Percentiles rank a stretch among this genome's conserved stretches.
These are phyloP conservation scores for Latheticus oryzae DNA, from an alignment of 2,888 invertebrate genomes.

Conservation along the genomic window DNA sequence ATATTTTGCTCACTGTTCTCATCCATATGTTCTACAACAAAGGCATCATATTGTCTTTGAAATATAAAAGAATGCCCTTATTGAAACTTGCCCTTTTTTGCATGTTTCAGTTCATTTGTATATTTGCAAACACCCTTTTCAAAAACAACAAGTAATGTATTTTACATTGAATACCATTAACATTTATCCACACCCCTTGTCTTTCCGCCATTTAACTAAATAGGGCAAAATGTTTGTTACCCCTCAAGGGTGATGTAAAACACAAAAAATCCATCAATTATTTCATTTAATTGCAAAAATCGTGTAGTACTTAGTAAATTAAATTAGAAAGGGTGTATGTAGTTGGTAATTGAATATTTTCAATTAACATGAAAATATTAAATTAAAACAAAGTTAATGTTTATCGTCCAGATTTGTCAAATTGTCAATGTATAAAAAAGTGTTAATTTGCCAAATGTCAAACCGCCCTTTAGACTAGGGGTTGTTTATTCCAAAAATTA, in stretches of 20 bases:
- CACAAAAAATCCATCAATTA: conserved; percentile 25
- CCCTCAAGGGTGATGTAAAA: conserved; percentile 26
- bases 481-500: conserved; percentile 48
- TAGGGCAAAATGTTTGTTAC: conserved; percentile 33
- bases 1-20: no score
- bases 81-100: neutral
- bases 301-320: no score
- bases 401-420: neutral
- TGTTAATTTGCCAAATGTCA: conserved; percentile 54
- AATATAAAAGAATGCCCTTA: no score
- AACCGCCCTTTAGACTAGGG: conserved; percentile 57
- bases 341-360: conserved; percentile 3
- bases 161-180: conserved; percentile 14
- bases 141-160: no score
- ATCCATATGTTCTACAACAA: no score
- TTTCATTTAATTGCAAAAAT: no score
- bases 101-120: neutral
- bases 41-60: no score
- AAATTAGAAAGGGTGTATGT: no score
- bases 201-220: conserved; percentile 37
- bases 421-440: conserved; percentile 14
- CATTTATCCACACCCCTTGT: conserved; percentile 17
- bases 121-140: conserved; percentile 36
- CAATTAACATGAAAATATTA: neutral
- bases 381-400: neutral